phyloP scores from a whole-genome alignment of 2,888 invertebrate genomes.

The Ramazzottius varieornatus region DNA sequence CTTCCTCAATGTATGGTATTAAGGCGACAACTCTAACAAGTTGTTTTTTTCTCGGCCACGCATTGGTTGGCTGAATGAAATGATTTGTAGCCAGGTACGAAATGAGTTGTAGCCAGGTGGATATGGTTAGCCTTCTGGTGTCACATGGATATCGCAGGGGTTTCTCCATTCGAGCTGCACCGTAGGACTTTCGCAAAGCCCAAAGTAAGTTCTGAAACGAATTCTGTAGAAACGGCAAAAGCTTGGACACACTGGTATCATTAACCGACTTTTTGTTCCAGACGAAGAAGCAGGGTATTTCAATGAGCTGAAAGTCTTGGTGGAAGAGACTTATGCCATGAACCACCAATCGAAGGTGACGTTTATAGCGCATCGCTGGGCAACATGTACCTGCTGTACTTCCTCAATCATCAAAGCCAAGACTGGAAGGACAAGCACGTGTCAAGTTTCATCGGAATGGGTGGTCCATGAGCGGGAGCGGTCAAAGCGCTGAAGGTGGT shows the following conservation, averaged over 20 bases:
- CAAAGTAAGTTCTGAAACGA: slow-evolving; percentile 37
- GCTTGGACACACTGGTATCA: no score
- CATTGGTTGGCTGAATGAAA: not conserved
- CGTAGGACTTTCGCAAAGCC: slow-evolving; percentile 82
- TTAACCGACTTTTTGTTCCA: slow-evolving; percentile 24
- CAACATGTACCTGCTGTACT: slow-evolving; percentile 59
- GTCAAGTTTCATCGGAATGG: slow-evolving; percentile 47
- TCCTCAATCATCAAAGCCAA: slow-evolving; percentile 48
- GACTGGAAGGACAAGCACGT: slow-evolving; percentile 77
- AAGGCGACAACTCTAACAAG: not conserved
- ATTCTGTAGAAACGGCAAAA: not conserved
- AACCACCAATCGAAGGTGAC: slow-evolving; percentile 53
- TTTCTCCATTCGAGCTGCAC: slow-evolving; percentile 59
- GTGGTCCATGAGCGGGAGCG: slow-evolving; percentile 85
- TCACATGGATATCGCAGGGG: slow-evolving; percentile 47
- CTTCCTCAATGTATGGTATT: not conserved
- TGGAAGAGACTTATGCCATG: slow-evolving; percentile 51
- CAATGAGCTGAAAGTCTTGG: slow-evolving; percentile 40
- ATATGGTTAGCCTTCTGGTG: no score
- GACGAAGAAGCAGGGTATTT: slow-evolving; percentile 65
- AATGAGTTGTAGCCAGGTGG: slow-evolving; percentile 19
- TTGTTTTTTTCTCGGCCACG: not conserved
- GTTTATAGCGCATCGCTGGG: slow-evolving; percentile 82
- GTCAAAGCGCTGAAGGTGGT: slow-evolving; percentile 80
- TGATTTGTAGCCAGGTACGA: slow-evolving; percentile 19